A percentile compares a stretch with the other conserved stretches of the same genome.
These are phyloP conservation scores for Gadopsis bispinosus DNA, from an alignment of 2,797 vertebrate species.

Conservation along the genomic window DNA sequence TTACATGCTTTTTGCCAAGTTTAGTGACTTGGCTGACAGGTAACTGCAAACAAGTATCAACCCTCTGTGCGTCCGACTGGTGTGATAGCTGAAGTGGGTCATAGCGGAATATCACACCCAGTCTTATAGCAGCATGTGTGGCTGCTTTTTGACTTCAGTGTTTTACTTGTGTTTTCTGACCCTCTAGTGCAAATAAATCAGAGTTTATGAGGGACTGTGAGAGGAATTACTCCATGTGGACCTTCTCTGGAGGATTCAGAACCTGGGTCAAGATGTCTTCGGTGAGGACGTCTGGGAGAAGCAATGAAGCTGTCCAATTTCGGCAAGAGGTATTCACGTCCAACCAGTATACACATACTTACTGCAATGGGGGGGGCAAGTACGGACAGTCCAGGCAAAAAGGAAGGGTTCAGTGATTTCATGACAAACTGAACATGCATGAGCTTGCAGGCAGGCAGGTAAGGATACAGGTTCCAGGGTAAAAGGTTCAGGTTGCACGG, in stretches of 20 bases:
- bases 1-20: conserved; percentile 95
- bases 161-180: conserved; percentile 4
- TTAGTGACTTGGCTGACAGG: conserved; percentile 89
- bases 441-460: no score
- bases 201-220: conserved; percentile 95
- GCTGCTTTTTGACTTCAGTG: background rate
- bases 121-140: background rate
- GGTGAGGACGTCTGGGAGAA: conserved; percentile 91
- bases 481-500: no score
- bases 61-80: background rate
- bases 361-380: no score
- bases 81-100: background rate
- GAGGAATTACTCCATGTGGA: conserved; percentile 96
- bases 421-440: no score
- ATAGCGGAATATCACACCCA: background rate
- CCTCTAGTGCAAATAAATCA: conserved; percentile 85
- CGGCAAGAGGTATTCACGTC: conserved; percentile 90
- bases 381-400: no score
- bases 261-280: conserved; percentile 99
- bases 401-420: no score
- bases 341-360: background rate
- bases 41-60: conserved; percentile 58
- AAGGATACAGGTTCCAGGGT: no score
- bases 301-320: conserved; percentile 90
- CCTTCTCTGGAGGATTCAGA: conserved; percentile 97